These are phyloP conservation scores for Amphipyra berbera DNA, from an alignment of 2,888 invertebrate genomes.

Conservation along the genomic window DNA sequence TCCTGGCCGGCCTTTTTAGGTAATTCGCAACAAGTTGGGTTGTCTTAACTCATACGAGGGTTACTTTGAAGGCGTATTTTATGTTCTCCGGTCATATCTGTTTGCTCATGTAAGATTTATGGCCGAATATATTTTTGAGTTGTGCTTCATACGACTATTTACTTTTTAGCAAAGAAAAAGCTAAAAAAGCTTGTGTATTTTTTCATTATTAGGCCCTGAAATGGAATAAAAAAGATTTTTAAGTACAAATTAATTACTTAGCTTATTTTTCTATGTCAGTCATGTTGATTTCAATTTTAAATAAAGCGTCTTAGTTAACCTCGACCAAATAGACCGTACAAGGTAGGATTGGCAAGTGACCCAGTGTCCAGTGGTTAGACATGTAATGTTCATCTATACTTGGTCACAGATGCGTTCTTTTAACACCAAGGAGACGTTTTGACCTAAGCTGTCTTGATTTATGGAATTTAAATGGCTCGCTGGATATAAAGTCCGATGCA, in stretches of 20 bases:
- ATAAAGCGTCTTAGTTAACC: constrained; percentile 34
- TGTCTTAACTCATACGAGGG: constrained; percentile 58
- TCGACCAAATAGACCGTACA: constrained; percentile 47
- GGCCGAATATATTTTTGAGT: constrained; percentile 37
- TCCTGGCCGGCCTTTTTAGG: constrained; percentile 79
- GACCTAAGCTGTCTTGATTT: constrained; percentile 37
- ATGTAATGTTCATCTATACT: constrained; percentile 38
- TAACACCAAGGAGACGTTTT: constrained; percentile 39
- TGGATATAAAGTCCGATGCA: constrained; percentile 2
- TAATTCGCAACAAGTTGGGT: constrained; percentile 64
- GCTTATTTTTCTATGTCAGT: background rate
- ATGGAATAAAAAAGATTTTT: background rate
- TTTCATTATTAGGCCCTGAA: no score
- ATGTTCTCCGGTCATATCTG: constrained; percentile 61
- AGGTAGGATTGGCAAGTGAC: constrained; percentile 46
- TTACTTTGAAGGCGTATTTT: constrained; percentile 66
- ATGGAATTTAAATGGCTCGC: constrained; percentile 11
- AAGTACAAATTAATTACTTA: background rate
- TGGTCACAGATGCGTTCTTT: constrained; percentile 44
- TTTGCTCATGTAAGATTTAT: constrained; percentile 68
- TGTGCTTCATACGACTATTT: constrained; percentile 10
- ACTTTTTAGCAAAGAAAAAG: no score
- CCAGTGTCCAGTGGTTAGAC: constrained; percentile 38
- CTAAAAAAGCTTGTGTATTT: no score
- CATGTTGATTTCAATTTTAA: constrained; percentile 30